phyloP scores from a whole-genome alignment of 1,140 invertebrate genomes.

The Hydropsyche tenuis region DNA sequence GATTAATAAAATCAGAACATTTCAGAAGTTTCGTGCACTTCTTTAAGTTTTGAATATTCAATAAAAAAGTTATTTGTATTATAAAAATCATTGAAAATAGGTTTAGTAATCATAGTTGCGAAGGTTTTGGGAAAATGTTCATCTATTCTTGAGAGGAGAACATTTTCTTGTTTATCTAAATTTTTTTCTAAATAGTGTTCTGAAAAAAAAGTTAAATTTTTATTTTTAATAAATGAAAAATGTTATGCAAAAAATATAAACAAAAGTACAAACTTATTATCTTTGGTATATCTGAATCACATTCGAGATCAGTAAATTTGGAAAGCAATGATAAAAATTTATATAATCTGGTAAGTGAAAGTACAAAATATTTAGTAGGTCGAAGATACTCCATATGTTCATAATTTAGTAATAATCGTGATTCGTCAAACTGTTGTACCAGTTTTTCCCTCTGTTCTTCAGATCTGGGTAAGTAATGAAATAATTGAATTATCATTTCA shows the following conservation, averaged over 20 bases:
- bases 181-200: not conserved
- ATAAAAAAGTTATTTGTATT: conserved; percentile 8
- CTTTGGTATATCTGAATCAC: not conserved
- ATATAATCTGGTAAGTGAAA: not conserved
- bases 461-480: not conserved
- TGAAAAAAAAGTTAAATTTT: too few species aligned
- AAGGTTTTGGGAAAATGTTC: not conserved
- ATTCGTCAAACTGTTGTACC: not conserved
- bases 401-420: not conserved
- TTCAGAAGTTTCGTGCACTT: too few species aligned
- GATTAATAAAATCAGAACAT: too few species aligned
- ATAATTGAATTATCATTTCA: too few species aligned
- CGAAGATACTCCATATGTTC: conserved; percentile 6
- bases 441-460: not conserved
- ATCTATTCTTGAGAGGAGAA: not conserved
- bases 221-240: too few species aligned
- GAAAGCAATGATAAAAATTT: not conserved
- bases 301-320: not conserved
- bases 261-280: too few species aligned
- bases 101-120: not conserved
- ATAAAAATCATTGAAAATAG: not conserved
- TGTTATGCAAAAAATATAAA: too few species aligned
- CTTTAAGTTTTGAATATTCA: conserved; percentile 2
- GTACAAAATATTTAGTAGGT: conserved; percentile 8
- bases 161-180: not conserved